Evolutionary conservation across 2,888 invertebrate genomes (phyloP).

Genomic region (Lasioglossum calceatum): DNA sequence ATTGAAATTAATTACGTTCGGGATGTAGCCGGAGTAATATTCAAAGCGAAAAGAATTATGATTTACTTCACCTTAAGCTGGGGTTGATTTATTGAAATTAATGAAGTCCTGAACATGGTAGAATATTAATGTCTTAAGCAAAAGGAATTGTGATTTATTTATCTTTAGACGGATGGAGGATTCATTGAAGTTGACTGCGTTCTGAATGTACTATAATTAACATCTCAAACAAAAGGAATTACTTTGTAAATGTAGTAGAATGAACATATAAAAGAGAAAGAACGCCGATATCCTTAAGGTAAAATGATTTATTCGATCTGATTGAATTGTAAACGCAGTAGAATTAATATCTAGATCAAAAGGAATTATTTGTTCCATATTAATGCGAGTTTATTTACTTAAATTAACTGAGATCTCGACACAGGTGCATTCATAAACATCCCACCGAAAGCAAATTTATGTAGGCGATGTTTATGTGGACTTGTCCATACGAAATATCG

Average conservation of each 20-base stretch:
- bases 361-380: not conserved
- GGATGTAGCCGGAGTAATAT: not conserved
- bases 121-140: not conserved
- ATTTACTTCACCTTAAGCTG: not conserved
- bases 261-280: not conserved
- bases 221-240: not conserved
- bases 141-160: not conserved
- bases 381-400: not conserved
- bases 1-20: not conserved
- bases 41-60: not conserved
- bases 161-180: not conserved
- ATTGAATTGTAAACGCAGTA: not conserved
- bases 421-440: not conserved
- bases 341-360: not conserved
- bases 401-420: not conserved
- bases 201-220: not conserved
- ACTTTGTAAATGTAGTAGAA: not conserved
- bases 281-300: not conserved
- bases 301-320: not conserved
- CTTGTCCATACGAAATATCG: not conserved
- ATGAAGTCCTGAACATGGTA: not conserved
- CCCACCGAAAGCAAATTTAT: not conserved
- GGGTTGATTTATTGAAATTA: not conserved
- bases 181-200: not conserved
- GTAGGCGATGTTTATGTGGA: not conserved